Conservation (phyloP, 2,888 invertebrate species). For the Andrena praecox region DNA sequence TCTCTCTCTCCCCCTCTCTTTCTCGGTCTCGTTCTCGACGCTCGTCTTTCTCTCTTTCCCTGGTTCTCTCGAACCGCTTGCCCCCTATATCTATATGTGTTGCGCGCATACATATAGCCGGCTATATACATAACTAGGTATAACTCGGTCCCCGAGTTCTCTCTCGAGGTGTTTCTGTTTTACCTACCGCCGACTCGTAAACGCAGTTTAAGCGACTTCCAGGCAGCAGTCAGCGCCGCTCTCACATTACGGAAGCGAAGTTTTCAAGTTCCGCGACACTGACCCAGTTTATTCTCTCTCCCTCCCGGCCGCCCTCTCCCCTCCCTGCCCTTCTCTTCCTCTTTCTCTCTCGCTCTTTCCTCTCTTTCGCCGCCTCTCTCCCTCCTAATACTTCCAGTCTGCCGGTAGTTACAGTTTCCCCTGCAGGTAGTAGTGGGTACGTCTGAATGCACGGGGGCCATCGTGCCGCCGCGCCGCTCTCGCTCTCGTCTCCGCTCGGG, state of each 20-base stretch:
- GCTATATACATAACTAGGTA: slow-evolving; percentile 64
- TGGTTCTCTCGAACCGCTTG: neutral
- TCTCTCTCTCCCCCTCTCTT: neutral
- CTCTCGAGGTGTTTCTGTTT: slow-evolving; percentile 76
- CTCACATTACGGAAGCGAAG: slow-evolving; percentile 84
- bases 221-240: slow-evolving; percentile 72
- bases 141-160: slow-evolving; percentile 68
- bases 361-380: slow-evolving; percentile 8
- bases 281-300: slow-evolving; percentile 82
- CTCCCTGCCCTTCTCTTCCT: slow-evolving; percentile 32
- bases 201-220: slow-evolving; percentile 79
- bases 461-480: slow-evolving; percentile 76
- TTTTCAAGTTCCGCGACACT: slow-evolving; percentile 85
- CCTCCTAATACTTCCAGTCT: slow-evolving; percentile 75
- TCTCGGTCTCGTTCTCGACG: slow-evolving; percentile 37
- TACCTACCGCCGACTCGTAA: slow-evolving; percentile 80
- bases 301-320: slow-evolving; percentile 19
- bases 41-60: slow-evolving; percentile 27
- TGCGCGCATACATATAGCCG: neutral
- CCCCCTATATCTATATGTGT: slow-evolving; percentile 11
- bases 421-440: slow-evolving; percentile 72
- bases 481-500: slow-evolving; percentile 77
- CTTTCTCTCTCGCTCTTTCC: slow-evolving; percentile 30
- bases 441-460: slow-evolving; percentile 77
- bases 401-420: slow-evolving; percentile 81